Conservation (phyloP, 1,140 invertebrate genomes). For the Lepidurus apus region DNA sequence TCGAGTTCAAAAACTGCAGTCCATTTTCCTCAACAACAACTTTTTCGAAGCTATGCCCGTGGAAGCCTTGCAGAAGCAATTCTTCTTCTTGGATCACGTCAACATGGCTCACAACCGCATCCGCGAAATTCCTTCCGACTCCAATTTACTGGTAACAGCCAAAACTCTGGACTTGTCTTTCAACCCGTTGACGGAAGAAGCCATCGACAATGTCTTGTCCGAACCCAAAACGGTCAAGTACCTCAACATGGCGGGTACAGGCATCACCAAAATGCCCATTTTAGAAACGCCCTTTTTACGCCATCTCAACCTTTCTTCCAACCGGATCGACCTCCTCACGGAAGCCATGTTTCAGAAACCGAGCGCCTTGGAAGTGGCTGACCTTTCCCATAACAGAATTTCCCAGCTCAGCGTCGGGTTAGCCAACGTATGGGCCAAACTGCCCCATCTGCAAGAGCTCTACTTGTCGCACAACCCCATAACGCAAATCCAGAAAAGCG, state of each 20-base stretch:
- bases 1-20: slow-evolving; percentile 70
- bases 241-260: slow-evolving; percentile 72
- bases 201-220: slow-evolving; percentile 67
- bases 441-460: slow-evolving; percentile 60
- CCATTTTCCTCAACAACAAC: slow-evolving; percentile 72
- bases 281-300: slow-evolving; percentile 82
- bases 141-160: slow-evolving; percentile 77
- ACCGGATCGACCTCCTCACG: slow-evolving; percentile 61
- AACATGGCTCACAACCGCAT: slow-evolving; percentile 74
- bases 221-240: slow-evolving; percentile 81
- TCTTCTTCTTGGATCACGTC: slow-evolving; percentile 68
- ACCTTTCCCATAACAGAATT: slow-evolving; percentile 70
- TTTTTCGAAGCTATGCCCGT: slow-evolving; percentile 69
- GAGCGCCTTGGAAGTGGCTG: slow-evolving; percentile 67
- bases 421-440: slow-evolving; percentile 56
- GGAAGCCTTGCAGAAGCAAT: slow-evolving; percentile 71
- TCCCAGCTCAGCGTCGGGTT: slow-evolving; percentile 49
- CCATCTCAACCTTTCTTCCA: slow-evolving; percentile 71
- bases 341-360: slow-evolving; percentile 64
- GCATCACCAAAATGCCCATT: slow-evolving; percentile 59
- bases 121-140: slow-evolving; percentile 68
- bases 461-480: slow-evolving; percentile 76
- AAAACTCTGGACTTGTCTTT: slow-evolving; percentile 79
- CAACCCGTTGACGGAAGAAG: slow-evolving; percentile 69
- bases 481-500: slow-evolving; percentile 60